These are phyloP conservation scores for Brachyalestes nurse DNA, from an alignment of 2,797 vertebrate species.

Conservation along the genomic window DNA sequence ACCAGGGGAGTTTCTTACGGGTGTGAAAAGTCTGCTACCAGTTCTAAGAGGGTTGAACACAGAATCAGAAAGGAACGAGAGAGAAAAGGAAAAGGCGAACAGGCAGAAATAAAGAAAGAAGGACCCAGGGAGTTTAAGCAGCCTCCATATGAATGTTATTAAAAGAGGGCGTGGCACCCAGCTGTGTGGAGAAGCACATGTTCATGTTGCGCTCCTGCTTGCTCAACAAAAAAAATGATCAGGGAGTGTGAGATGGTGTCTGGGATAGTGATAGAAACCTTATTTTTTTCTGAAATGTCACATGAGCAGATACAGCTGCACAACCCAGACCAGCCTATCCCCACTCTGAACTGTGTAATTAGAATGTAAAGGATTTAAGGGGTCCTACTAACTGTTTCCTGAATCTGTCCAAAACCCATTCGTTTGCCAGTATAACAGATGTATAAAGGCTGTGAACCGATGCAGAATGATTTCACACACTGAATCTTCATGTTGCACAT, in stretches of 20 bases:
- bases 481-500: constrained; percentile 58
- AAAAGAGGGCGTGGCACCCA: constrained; percentile 9
- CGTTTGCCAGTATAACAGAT: constrained; percentile 47
- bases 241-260: constrained; percentile 14
- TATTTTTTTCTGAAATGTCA: constrained; percentile 6
- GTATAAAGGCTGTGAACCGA: constrained; percentile 30
- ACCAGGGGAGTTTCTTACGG: too few relatives aligned
- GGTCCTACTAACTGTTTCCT: not conserved
- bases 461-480: constrained; percentile 28
- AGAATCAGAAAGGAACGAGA: not conserved
- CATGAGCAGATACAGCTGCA: constrained; percentile 36
- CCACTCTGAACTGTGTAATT: constrained; percentile 18
- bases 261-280: not conserved
- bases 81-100: not conserved
- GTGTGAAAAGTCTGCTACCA: too few relatives aligned
- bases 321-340: constrained; percentile 8
- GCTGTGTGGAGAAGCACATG: constrained; percentile 38
- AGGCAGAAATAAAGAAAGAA: not conserved
- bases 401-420: not conserved
- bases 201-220: constrained; percentile 22
- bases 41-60: too few relatives aligned
- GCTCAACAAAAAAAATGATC: constrained; percentile 37
- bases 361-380: constrained; percentile 22
- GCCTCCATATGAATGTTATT: constrained; percentile 26
- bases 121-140: not conserved